phyloP scores from a whole-genome alignment of 1,140 invertebrate genomes.

The Drosophila sp. region DNA sequence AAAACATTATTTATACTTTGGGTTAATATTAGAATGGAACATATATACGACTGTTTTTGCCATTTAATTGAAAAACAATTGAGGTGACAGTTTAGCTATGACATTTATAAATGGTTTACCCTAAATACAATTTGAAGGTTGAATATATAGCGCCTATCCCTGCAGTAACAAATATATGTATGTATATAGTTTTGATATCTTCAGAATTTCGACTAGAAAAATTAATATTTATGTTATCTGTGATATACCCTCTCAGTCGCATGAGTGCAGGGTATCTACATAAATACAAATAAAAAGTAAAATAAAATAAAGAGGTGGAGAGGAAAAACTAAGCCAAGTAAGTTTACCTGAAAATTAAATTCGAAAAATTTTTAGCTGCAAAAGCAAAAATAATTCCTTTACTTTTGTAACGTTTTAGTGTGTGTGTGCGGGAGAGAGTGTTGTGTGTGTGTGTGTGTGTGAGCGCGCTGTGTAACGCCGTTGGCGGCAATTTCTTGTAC shows the following conservation, averaged over 20 bases:
- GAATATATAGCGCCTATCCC: too few relatives aligned
- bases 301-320: constrained; percentile 16
- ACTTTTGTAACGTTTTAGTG: not conserved
- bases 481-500: constrained; percentile 73
- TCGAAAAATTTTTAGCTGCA: constrained; percentile 59
- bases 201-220: too few relatives aligned
- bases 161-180: too few relatives aligned
- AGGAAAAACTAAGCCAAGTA: constrained; percentile 32
- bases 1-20: too few relatives aligned
- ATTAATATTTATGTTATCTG: too few relatives aligned
- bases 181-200: too few relatives aligned
- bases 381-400: constrained; percentile 62
- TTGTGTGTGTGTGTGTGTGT: constrained; percentile 24
- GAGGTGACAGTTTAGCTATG: too few relatives aligned
- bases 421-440: not conserved
- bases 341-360: constrained; percentile 72
- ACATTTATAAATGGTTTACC: too few relatives aligned
- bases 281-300: not conserved
- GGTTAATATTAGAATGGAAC: too few relatives aligned
- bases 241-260: not conserved
- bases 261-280: not conserved
- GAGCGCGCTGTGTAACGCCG: constrained; percentile 48
- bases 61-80: too few relatives aligned
- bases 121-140: too few relatives aligned
- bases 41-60: too few relatives aligned